A percentile compares a stretch with the other conserved stretches of the same genome.
These are phyloP conservation scores for Pseudomyrmex sp. DNA, from an alignment of 1,140 invertebrate species.

Conservation along the genomic window DNA sequence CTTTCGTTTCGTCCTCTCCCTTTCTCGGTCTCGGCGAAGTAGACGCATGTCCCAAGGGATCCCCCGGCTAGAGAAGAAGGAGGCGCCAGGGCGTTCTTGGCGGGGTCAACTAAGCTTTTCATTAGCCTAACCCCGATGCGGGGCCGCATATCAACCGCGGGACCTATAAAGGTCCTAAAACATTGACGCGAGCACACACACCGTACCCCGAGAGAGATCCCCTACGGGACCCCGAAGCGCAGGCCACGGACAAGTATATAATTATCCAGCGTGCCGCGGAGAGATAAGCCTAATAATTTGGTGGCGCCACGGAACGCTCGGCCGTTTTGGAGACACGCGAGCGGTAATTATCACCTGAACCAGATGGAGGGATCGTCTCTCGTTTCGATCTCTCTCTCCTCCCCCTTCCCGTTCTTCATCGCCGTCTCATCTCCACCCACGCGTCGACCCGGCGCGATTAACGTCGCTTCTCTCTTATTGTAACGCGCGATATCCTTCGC, in stretches of 20 bases:
- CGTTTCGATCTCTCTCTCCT: conserved; percentile 28
- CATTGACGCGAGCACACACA: conserved; percentile 79
- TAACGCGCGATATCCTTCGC: conserved; percentile 10
- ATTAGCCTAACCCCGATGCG: conserved; percentile 80
- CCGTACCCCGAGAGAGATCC: conserved; percentile 59
- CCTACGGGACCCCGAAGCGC: conserved; percentile 58
- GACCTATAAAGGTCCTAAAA: conserved; percentile 78
- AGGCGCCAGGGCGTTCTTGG: conserved; percentile 84
- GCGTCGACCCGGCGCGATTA: conserved; percentile 64
- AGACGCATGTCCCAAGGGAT: conserved; percentile 37
- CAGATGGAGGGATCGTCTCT: conserved; percentile 59
- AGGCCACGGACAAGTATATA: conserved; percentile 71
- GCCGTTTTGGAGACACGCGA: conserved; percentile 74
- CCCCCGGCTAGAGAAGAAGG: conserved; percentile 71
- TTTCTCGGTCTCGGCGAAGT: conserved; percentile 23
- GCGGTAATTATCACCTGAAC: conserved; percentile 71
- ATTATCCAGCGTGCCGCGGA: conserved; percentile 76
- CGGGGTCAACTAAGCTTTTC: conserved; percentile 85
- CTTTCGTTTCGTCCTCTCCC: conserved; percentile 27
- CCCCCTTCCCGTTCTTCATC: conserved; percentile 61
- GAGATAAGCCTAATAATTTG: conserved; percentile 80
- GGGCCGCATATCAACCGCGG: conserved; percentile 73
- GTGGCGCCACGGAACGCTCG: conserved; percentile 79
- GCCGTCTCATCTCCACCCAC: conserved; percentile 57
- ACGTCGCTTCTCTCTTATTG: conserved; percentile 15